phyloP scores from a whole-genome alignment of 2,888 invertebrate species.

The Trachelus iudaicus region DNA sequence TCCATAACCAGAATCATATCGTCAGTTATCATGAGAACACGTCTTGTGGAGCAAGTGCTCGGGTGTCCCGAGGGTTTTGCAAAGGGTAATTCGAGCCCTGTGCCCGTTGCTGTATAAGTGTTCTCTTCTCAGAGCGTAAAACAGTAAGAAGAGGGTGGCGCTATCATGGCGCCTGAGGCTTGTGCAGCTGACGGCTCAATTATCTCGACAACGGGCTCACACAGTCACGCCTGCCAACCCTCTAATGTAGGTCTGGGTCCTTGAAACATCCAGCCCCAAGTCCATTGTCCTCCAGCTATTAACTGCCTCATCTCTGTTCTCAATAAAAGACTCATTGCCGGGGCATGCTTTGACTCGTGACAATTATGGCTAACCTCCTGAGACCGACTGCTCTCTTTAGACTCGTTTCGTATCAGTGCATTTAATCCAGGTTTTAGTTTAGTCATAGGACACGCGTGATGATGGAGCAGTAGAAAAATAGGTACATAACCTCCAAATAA shows the following conservation, averaged over 20 bases:
- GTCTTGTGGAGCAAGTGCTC: conserved; percentile 5
- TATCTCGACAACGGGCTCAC: conserved; percentile 57
- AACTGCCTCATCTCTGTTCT: conserved; percentile 44
- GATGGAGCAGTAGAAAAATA: neutral
- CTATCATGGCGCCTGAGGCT: conserved; percentile 54
- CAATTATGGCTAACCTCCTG: conserved; percentile 19
- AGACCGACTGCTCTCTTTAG: neutral
- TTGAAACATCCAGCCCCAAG: conserved; percentile 51
- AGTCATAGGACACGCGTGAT: neutral
- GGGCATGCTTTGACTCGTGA: conserved; percentile 55
- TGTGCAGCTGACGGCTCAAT: conserved; percentile 65
- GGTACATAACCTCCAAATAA: neutral
- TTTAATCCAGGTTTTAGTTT: neutral
- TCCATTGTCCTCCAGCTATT: conserved; percentile 57
- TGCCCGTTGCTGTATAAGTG: conserved; percentile 34
- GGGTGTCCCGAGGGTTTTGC: conserved; percentile 1
- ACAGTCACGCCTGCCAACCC: conserved; percentile 55
- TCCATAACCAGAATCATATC: conserved; percentile 1
- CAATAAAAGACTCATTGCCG: conserved; percentile 49
- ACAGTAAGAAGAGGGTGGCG: conserved; percentile 20
- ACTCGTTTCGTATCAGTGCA: neutral
- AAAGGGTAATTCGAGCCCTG: conserved; percentile 34
- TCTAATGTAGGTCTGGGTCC: conserved; percentile 30
- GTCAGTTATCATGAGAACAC: conserved; percentile 17
- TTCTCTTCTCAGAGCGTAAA: conserved; percentile 24